Base-by-base conservation (phyloP, 2,113 vertebrate genomes). In the Gasterosteus aculeatus region DNA sequence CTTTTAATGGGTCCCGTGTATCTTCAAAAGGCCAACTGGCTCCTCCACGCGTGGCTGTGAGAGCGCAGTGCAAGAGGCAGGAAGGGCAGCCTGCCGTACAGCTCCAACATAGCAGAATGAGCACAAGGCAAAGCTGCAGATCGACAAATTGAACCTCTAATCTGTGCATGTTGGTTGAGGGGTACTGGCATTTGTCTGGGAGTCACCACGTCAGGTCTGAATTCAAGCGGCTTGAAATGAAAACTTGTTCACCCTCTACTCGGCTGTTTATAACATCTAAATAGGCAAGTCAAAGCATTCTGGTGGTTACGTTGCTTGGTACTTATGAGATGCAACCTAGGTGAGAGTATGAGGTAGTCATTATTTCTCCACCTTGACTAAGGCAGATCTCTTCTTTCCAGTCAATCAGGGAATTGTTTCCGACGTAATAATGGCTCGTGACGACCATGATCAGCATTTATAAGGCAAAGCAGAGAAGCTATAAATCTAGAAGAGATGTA, bases 291-390 rank as follows among this genome's bases (percentile, higher is more conserved):
- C 46, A 57, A 78, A 73, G 61, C 78, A 74, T 80, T 39, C 60
- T 53, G 73, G 77, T 75, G 74, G 56, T 38, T 71, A 66, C 12
- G 26, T 59, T 77, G 81, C 68, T 85, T 58, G 72, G 84, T 68
- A 89, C 84, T 87, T 51, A 42, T 83, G 87, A 92, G 90, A 92
- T 90, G 89, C 90, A 85, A 86, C 85, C 81, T 84, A 83, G 86
- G 89, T 88, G 86, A 89, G 88, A 90, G 82, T 81, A 74, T 92
- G 91, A 93, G 92, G 92, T 93, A 92, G 90, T 91, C 88, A 87
- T 86, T 89, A 87, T 87, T 89, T 89, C 85, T 91, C 87, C 87
- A 91, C 87, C 86, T 77, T 83, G 85, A 87, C 72, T 75, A 87
- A 85, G 87, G 77, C 69, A 91, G 85, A 88, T 87, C 88, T 89